Evolutionary conservation across 23 tunicate species (phyloP).

Genomic region (Styela plicata): DNA sequence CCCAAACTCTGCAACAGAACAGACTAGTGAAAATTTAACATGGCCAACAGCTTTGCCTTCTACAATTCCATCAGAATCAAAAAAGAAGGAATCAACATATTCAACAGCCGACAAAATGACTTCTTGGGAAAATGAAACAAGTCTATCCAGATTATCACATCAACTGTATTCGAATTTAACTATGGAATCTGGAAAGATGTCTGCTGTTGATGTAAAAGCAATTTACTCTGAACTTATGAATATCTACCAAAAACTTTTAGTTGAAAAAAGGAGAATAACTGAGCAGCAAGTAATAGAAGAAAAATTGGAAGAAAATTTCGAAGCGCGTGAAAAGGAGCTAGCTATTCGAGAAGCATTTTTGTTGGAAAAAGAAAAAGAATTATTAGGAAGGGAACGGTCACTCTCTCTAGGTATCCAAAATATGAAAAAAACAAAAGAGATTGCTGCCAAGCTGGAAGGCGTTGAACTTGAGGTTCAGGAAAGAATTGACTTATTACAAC

Average conservation of each 20-base stretch:
- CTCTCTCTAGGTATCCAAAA: conserved; percentile 30
- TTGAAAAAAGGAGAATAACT: conserved; percentile 9
- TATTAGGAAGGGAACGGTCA: conserved; percentile 19
- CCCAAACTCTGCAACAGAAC: neutral
- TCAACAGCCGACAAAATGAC: neutral
- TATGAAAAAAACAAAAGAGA: conserved; percentile 51
- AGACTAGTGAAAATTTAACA: neutral
- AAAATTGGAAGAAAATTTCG: conserved; percentile 27
- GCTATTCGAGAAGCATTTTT: conserved; percentile 40
- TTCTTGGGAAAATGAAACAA: neutral
- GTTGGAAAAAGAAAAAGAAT: conserved; percentile 27
- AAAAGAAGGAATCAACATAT: neutral
- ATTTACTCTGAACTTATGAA: conserved; percentile 68
- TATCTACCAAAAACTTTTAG: conserved; percentile 42
- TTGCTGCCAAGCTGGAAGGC: conserved; percentile 49
- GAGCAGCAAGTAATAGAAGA: conserved; percentile 11
- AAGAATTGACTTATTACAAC: conserved; percentile 49
- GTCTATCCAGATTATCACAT: neutral
- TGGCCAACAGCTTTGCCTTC: neutral
- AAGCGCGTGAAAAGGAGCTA: conserved; percentile 37
- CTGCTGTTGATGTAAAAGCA: conserved; percentile 60
- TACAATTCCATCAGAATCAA: neutral
- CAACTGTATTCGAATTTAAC: neutral
- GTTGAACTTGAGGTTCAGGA: conserved; percentile 82
- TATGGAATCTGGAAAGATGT: neutral